Percentiles rank a stretch among this genome's conserved stretches.
Conservation (phyloP, 2,888 invertebrate species). For the Luperina testacea region DNA sequence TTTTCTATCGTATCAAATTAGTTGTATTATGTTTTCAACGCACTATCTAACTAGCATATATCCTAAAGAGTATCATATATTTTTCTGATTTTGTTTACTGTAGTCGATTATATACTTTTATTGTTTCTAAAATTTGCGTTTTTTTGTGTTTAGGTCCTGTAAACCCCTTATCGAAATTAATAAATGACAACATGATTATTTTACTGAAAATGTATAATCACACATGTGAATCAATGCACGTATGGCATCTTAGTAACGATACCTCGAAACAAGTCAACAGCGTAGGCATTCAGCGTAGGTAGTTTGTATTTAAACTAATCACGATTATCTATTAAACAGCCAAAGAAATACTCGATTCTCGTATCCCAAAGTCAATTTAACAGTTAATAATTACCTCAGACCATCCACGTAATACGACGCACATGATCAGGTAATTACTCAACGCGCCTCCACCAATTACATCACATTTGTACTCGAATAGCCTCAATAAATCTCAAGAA, state of each 20-base stretch:
- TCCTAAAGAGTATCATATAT: too few relatives aligned
- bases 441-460: slow-evolving; percentile 60
- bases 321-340: slow-evolving; percentile 34
- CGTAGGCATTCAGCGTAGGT: background rate
- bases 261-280: background rate
- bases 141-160: too few relatives aligned
- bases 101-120: too few relatives aligned
- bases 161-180: too few relatives aligned
- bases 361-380: slow-evolving; percentile 56
- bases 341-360: slow-evolving; percentile 36
- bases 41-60: too few relatives aligned
- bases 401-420: slow-evolving; percentile 48
- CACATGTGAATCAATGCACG: background rate
- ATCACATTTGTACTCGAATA: slow-evolving; percentile 61
- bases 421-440: slow-evolving; percentile 55
- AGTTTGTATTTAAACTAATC: slow-evolving; percentile 41
- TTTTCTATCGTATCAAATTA: too few relatives aligned
- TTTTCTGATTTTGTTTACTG: too few relatives aligned
- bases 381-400: slow-evolving; percentile 58
- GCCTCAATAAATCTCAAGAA: slow-evolving; percentile 58
- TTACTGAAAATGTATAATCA: background rate
- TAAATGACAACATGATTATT: too few relatives aligned
- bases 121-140: too few relatives aligned
- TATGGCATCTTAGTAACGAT: background rate
- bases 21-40: too few relatives aligned